phyloP scores from a whole-genome alignment of 2,888 invertebrate genomes.

The Abrostola triplasia region DNA sequence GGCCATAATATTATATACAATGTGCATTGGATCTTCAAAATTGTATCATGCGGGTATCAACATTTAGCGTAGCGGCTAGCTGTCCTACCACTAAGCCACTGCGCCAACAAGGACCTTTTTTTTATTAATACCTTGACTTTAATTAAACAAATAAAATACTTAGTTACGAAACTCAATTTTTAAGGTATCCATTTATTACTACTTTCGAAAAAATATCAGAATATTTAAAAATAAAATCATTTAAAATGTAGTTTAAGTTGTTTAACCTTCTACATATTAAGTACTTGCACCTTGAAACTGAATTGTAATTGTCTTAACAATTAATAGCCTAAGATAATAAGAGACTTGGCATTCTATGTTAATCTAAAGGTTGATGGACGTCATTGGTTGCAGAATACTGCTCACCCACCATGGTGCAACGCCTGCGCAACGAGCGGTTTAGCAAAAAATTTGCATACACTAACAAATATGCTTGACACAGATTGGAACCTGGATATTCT shows the following conservation, averaged over 20 bases:
- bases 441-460: constrained; percentile 43
- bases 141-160: no score
- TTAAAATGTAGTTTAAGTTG: not conserved
- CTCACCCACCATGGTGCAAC: constrained; percentile 25
- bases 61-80: no score
- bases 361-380: constrained; percentile 4
- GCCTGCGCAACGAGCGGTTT: constrained; percentile 14
- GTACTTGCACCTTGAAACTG: not conserved
- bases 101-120: no score
- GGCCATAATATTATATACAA: no score
- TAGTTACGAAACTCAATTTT: no score
- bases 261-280: not conserved
- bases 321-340: constrained; percentile 2
- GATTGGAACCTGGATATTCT: constrained; percentile 15
- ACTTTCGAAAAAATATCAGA: no score
- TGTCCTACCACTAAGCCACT: no score
- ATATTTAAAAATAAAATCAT: not conserved
- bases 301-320: not conserved
- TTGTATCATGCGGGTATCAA: no score
- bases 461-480: constrained; percentile 36
- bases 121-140: no score
- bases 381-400: constrained; percentile 17
- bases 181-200: no score
- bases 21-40: no score
- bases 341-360: not conserved